Evolutionary conservation across 2,797 vertebrate species (phyloP).

Genomic region (Clarias platycephalus): DNA sequence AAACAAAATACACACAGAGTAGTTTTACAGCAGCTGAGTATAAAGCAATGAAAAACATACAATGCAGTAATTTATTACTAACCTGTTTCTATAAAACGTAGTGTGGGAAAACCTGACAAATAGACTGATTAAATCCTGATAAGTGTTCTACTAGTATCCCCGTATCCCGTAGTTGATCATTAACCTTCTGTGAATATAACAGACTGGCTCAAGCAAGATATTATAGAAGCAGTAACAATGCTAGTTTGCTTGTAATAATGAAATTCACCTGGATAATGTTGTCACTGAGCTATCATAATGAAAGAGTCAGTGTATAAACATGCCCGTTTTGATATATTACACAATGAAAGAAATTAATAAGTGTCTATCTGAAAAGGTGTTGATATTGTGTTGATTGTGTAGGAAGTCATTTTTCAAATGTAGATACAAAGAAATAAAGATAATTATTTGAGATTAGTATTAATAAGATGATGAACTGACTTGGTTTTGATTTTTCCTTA

Average conservation of each 20-base stretch:
- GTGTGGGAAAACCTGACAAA: slow-evolving; percentile 49
- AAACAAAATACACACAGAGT: not conserved
- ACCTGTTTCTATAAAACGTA: slow-evolving; percentile 24
- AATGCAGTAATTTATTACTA: not conserved
- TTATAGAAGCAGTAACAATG: slow-evolving; percentile 32
- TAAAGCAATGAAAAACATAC: not conserved
- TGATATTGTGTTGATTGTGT: not conserved
- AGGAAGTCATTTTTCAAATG: too few species aligned
- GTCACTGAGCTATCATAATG: not conserved
- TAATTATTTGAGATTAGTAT: not conserved
- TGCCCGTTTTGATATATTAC: slow-evolving; percentile 10
- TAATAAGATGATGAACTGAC: not conserved
- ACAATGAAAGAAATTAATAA: not conserved
- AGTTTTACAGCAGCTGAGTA: not conserved
- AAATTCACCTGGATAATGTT: slow-evolving; percentile 4
- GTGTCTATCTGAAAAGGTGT: not conserved
- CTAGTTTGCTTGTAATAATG: slow-evolving; percentile 34
- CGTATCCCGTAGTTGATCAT: slow-evolving; percentile 48
- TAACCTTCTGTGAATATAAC: slow-evolving; percentile 44
- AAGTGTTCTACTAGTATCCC: slow-evolving; percentile 38
- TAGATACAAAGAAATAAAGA: too few species aligned
- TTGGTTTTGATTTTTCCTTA: not conserved
- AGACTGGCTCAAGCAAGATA: slow-evolving; percentile 26
- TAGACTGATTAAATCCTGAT: slow-evolving; percentile 40
- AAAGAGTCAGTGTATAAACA: not conserved